Base-by-base conservation (phyloP, 2,797 vertebrate genomes). In the Sphenopsis melanotis region DNA sequence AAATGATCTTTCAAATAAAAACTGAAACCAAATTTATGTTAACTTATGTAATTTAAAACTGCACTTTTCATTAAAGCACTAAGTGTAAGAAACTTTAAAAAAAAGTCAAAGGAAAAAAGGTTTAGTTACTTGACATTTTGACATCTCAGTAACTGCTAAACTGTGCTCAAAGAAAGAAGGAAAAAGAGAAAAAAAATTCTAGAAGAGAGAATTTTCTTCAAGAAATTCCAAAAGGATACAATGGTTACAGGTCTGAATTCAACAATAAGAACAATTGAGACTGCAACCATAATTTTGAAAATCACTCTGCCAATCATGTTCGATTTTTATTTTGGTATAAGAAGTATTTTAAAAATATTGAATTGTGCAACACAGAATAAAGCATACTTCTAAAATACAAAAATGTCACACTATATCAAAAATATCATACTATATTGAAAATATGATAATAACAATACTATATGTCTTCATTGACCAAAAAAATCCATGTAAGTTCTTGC, bases 401-500 rank as follows among this genome's bases (percentile, higher is more conserved):
- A 70, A 80, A 81, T 56, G 19, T 34, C 18, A 41, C 36, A 10
- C 6, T 22, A n/a, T 6, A 64, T 36, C 12, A 55, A 22, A 42
- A 63, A 74, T 60, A 21, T 34, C 15, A 37, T 39, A 10, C 6
- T 21, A 32, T 7, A 61, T 36, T n/a, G 37, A 71, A 79, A 87
- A 47, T 49, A 61, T 42, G 30, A 24, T 20, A 44, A 26, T 75
- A 68, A 46, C 10, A 68, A 26, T 83, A 49, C 2, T 36, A 1
- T 44, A 27, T 29, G 13, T 57, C 47, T 52, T 8, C 41, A 55
- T 6, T 68, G 57, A 71, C 21, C 3, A 63, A 80, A 52, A 55
- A 52, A 59, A 6, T 1, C 0, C 9, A 15, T 1, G 0, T 19
- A n/a, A 59, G 18, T 57, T 79, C 10, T 87, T 84, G 12, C 5